Percentiles rank a stretch among this genome's conserved stretches.
Conservation (phyloP, 2,113 vertebrate genomes). For the Murina feae region DNA sequence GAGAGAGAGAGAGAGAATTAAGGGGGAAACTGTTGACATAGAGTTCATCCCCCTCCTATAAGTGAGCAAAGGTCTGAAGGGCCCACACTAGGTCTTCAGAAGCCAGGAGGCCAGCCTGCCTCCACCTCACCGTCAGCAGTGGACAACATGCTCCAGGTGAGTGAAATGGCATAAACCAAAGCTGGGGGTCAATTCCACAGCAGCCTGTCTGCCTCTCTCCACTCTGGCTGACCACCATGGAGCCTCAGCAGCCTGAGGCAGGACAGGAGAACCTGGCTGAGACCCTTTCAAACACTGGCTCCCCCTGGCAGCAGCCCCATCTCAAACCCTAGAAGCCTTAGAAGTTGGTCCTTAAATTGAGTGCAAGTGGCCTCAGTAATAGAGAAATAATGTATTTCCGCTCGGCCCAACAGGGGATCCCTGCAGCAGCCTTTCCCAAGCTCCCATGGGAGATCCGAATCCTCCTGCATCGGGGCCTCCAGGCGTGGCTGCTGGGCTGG, state of each 20-base stretch:
- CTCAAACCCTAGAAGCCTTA: background rate
- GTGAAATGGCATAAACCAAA: background rate
- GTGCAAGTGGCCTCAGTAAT: background rate
- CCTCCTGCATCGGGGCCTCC: background rate
- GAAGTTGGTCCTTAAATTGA: background rate
- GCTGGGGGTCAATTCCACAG: background rate
- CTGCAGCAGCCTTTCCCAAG: background rate
- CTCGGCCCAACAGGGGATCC: rapidly evolving
- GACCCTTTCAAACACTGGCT: background rate
- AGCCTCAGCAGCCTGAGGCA: rapidly evolving
- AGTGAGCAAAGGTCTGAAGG: background rate
- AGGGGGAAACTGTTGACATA: background rate
- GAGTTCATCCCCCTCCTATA: background rate
- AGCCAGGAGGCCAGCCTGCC: background rate
- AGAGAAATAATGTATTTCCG: background rate
- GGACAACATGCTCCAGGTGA: background rate
- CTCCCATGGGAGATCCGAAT: background rate
- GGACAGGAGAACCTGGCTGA: background rate
- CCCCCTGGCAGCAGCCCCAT: background rate
- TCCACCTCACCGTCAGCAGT: background rate
- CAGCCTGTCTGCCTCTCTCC: rapidly evolving
- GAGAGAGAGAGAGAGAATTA: background rate
- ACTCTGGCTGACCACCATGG: background rate
- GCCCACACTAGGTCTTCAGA: background rate
- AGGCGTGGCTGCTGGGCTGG: background rate